These are phyloP conservation scores for Hormaphis cornu DNA, from an alignment of 1,140 invertebrate species.

Conservation along the genomic window DNA sequence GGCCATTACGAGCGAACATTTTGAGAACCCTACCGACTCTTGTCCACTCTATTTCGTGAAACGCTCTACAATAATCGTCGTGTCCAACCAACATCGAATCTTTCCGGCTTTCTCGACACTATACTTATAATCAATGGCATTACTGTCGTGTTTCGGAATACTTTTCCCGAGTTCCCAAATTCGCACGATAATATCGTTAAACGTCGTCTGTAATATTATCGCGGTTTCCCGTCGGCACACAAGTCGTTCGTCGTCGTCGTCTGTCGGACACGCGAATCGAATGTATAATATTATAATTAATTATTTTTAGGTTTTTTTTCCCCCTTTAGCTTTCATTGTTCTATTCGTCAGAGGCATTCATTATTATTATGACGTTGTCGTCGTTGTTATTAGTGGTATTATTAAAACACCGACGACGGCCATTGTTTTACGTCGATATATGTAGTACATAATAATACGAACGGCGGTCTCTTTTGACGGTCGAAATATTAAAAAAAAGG, in stretches of 20 bases:
- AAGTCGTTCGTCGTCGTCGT: not conserved
- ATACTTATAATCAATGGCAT: too few species aligned
- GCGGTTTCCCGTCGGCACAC: not conserved
- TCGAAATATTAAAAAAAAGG: not conserved
- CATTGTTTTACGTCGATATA: not conserved
- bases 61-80: too few species aligned
- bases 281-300: too few species aligned
- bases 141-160: not conserved
- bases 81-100: too few species aligned
- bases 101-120: too few species aligned
- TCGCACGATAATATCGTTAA: slow-evolving; percentile 2
- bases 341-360: not conserved
- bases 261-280: not conserved
- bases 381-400: too few species aligned
- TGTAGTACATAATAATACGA: not conserved
- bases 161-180: not conserved
- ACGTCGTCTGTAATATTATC: too few species aligned
- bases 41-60: too few species aligned
- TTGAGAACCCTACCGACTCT: too few species aligned
- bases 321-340: not conserved
- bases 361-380: too few species aligned
- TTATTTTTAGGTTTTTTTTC: not conserved
- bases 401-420: not conserved
- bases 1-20: too few species aligned
- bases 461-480: not conserved